Conservation (phyloP, 2,888 invertebrate species). For the Dryobotodes eremita region DNA sequence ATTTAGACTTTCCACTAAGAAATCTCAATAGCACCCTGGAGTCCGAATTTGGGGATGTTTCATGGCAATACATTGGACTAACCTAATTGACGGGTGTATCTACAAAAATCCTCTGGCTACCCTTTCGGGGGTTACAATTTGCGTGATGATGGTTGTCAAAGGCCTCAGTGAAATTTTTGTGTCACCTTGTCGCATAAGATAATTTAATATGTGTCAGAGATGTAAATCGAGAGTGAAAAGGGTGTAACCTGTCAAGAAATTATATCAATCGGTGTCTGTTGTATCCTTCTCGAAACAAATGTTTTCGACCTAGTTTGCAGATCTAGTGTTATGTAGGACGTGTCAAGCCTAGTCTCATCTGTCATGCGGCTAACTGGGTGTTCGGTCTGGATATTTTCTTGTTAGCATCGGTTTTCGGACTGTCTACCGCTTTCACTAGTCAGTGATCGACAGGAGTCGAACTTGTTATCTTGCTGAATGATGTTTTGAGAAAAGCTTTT, state of each 20-base stretch:
- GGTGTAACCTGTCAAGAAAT: constrained; percentile 12
- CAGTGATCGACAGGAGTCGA: constrained; percentile 23
- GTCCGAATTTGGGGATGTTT: not conserved
- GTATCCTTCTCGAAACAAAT: constrained; percentile 51
- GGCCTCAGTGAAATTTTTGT: constrained; percentile 16
- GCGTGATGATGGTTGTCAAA: constrained; percentile 1
- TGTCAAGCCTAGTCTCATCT: constrained; percentile 62
- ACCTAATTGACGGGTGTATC: not conserved
- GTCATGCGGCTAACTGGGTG: constrained; percentile 59
- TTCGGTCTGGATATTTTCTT: constrained; percentile 45
- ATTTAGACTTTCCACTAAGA: not conserved
- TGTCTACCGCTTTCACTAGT: not conserved
- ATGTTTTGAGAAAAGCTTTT: constrained; percentile 11
- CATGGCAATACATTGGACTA: not conserved
- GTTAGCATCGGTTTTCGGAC: constrained; percentile 29
- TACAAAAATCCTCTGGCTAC: not conserved
- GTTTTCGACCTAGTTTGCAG: constrained; percentile 68
- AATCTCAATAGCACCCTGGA: not conserved
- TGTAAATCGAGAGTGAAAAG: constrained; percentile 4
- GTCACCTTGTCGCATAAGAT: not conserved
- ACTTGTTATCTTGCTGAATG: constrained; percentile 18
- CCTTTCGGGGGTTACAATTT: not conserved
- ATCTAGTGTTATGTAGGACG: constrained; percentile 52
- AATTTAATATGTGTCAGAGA: not conserved
- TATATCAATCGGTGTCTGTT: constrained; percentile 25